Conservation (phyloP, 1,140 invertebrate genomes). For the Acromyrmex heyeri region DNA sequence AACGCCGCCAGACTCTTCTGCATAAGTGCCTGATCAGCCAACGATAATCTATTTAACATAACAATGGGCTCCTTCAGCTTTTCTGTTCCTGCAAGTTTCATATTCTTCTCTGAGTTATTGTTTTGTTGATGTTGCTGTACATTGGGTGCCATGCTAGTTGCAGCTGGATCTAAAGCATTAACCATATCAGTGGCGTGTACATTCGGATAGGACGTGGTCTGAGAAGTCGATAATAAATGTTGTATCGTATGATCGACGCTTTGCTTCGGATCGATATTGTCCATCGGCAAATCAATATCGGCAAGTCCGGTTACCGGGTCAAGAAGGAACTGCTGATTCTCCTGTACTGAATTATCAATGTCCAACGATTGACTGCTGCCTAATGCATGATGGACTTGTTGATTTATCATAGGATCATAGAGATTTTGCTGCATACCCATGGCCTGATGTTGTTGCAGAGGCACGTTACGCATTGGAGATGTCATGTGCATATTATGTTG, state of each 20-base stretch:
- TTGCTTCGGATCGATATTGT: conserved; percentile 77
- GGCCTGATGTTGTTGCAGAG: conserved; percentile 85
- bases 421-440: conserved; percentile 81
- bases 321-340: conserved; percentile 81
- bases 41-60: conserved; percentile 88
- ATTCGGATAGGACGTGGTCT: conserved; percentile 52
- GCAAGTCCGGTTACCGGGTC: conserved; percentile 81
- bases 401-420: conserved; percentile 83
- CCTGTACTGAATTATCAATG: conserved; percentile 76
- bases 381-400: conserved; percentile 80
- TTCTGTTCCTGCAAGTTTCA: conserved; percentile 73
- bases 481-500: conserved; percentile 81
- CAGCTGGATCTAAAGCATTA: conserved; percentile 40
- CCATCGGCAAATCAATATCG: conserved; percentile 82
- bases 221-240: conserved; percentile 57
- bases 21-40: conserved; percentile 89
- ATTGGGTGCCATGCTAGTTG: conserved; percentile 43
- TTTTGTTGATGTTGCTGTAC: conserved; percentile 78
- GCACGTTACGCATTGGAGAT: conserved; percentile 76
- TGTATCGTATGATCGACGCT: conserved; percentile 73
- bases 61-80: conserved; percentile 86
- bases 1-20: conserved; percentile 89
- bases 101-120: conserved; percentile 77
- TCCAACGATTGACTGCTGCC: conserved; percentile 77
- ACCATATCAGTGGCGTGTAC: conserved; percentile 52